phyloP scores from a whole-genome alignment of 2,888 invertebrate genomes.

The Caenorhabditis panamensis region DNA sequence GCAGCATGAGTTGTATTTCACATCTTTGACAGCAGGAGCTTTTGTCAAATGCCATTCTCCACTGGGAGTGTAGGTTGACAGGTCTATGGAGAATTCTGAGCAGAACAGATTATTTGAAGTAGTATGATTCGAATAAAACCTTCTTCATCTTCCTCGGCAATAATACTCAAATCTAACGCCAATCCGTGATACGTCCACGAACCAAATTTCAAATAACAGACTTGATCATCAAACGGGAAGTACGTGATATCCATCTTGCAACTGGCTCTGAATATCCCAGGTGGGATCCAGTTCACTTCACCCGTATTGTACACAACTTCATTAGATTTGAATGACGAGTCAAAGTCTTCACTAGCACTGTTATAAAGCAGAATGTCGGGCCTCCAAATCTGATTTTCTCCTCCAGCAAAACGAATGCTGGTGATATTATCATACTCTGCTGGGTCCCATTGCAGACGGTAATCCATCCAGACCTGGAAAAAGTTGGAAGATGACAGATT shows the following conservation, averaged over 20 bases:
- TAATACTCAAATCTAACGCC: conserved; percentile 87
- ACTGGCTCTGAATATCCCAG: conserved; percentile 72
- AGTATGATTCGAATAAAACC: conserved; percentile 27
- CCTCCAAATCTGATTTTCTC: conserved; percentile 74
- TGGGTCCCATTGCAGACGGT: conserved; percentile 75
- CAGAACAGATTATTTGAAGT: not conserved
- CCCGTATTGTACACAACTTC: conserved; percentile 76
- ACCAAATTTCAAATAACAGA: conserved; percentile 86
- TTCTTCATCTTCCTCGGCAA: conserved; percentile 65
- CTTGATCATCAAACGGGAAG: conserved; percentile 77
- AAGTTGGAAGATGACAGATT: not conserved
- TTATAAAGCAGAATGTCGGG: conserved; percentile 77
- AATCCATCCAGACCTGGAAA: conserved; percentile 72
- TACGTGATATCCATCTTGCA: conserved; percentile 76
- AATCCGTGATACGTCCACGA: conserved; percentile 97
- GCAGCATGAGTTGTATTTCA: conserved; percentile 87
- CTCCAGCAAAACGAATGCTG: conserved; percentile 72
- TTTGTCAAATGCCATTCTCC: conserved; percentile 75
- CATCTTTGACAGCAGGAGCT: conserved; percentile 81
- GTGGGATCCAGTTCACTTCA: conserved; percentile 77
- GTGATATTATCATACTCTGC: conserved; percentile 74
- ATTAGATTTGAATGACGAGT: conserved; percentile 75
- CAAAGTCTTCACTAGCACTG: conserved; percentile 77
- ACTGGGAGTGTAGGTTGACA: conserved; percentile 76
- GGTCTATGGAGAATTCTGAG: conserved; percentile 71